phyloP scores from a whole-genome alignment of 2,888 invertebrate genomes.

The Eupeodes luniger region DNA sequence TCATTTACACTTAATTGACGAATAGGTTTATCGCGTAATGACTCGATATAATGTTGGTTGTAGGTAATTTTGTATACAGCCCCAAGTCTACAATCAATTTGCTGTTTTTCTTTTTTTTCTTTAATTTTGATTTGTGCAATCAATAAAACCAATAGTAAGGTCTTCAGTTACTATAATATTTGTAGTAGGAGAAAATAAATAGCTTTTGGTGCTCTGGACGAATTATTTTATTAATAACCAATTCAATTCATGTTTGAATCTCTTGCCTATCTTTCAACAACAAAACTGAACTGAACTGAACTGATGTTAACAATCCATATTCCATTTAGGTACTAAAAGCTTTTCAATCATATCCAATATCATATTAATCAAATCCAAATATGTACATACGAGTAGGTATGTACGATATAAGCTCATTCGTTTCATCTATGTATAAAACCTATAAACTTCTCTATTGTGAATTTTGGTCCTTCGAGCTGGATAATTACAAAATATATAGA shows the following conservation, averaged over 20 bases:
- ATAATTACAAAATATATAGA: conserved; percentile 49
- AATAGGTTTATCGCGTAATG: neutral
- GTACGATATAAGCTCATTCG: neutral
- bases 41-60: neutral
- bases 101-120: neutral
- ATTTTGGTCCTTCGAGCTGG: conserved; percentile 62
- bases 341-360: conserved; percentile 26
- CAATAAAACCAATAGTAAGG: neutral
- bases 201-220: neutral
- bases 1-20: no score
- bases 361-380: conserved; percentile 20
- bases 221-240: neutral
- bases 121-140: neutral
- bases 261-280: neutral
- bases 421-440: neutral
- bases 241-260: neutral
- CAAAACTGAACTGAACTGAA: neutral
- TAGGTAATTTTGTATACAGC: neutral
- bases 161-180: neutral
- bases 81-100: conserved; percentile 10
- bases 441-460: neutral
- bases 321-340: neutral
- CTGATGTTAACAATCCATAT: conserved; percentile 8
- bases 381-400: neutral
- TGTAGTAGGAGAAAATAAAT: neutral